These are phyloP conservation scores for Sclerodermus sp. DNA, from an alignment of 2,888 invertebrate genomes.

Conservation along the genomic window DNA sequence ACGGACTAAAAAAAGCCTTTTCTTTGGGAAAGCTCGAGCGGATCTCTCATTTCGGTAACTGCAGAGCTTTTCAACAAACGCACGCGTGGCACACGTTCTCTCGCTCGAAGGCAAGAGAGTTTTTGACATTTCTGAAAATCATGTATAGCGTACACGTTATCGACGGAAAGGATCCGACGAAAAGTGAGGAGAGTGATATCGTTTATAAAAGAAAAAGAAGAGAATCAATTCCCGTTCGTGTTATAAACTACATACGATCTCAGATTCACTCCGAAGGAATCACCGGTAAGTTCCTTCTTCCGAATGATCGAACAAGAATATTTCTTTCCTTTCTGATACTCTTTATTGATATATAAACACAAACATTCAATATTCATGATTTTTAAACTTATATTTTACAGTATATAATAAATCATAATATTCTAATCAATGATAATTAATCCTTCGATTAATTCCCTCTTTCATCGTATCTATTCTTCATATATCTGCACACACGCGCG, in stretches of 20 bases:
- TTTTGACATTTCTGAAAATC: no score
- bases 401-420: not conserved
- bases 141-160: slow-evolving; percentile 53
- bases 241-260: slow-evolving; percentile 46
- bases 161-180: slow-evolving; percentile 37
- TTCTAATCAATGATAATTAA: no score
- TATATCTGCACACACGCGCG: no score
- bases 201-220: slow-evolving; percentile 38
- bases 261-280: slow-evolving; percentile 41
- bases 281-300: slow-evolving; percentile 34
- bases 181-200: slow-evolving; percentile 39
- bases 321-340: not conserved
- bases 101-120: no score
- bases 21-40: no score
- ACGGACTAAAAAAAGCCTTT: no score
- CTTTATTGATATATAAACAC: not conserved
- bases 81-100: no score
- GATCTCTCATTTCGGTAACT: no score
- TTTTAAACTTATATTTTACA: not conserved
- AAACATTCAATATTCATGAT: not conserved
- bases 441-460: no score
- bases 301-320: not conserved
- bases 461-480: no score
- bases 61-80: not conserved
- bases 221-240: slow-evolving; percentile 44